Percentiles rank a stretch among this genome's conserved stretches.
Conservation (phyloP, 2,797 vertebrate species). For the Streptopelia turtur region DNA sequence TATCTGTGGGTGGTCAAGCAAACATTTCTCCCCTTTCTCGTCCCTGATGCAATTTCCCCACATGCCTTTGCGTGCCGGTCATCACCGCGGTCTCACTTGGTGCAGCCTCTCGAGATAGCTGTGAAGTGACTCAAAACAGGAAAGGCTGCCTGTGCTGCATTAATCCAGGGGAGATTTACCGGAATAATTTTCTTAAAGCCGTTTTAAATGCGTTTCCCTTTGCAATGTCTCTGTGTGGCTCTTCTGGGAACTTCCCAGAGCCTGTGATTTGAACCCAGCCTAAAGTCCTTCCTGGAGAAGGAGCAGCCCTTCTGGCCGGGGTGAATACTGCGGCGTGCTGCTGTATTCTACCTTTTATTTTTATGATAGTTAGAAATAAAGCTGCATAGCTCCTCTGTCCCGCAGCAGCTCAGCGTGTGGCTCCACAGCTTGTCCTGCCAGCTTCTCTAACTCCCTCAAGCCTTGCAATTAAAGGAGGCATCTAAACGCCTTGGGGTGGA, state of each 20-base stretch:
- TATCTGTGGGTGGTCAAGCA: background rate
- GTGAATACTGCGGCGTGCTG: fast-evolving
- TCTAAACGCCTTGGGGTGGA: background rate
- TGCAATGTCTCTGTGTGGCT: background rate
- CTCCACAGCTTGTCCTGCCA: conserved; percentile 12
- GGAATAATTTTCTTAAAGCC: background rate
- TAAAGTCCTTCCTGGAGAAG: background rate
- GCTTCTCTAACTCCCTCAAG: background rate
- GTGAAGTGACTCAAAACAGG: background rate
- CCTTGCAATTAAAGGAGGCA: background rate
- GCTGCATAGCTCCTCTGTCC: background rate
- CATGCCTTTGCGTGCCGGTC: background rate
- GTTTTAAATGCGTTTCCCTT: background rate
- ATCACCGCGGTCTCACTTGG: background rate
- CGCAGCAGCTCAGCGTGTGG: background rate
- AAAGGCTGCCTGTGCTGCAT: background rate
- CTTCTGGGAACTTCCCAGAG: background rate
- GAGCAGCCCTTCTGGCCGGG: background rate
- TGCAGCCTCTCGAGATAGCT: background rate
- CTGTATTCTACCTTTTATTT: background rate
- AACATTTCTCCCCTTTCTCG: background rate
- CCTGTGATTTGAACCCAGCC: background rate
- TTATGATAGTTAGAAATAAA: background rate
- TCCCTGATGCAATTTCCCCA: background rate
- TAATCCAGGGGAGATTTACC: background rate